Percentiles rank a stretch among this genome's conserved stretches.
phyloP scores from a whole-genome alignment of 2,113 vertebrate species.

The Oreochromis aureus region DNA sequence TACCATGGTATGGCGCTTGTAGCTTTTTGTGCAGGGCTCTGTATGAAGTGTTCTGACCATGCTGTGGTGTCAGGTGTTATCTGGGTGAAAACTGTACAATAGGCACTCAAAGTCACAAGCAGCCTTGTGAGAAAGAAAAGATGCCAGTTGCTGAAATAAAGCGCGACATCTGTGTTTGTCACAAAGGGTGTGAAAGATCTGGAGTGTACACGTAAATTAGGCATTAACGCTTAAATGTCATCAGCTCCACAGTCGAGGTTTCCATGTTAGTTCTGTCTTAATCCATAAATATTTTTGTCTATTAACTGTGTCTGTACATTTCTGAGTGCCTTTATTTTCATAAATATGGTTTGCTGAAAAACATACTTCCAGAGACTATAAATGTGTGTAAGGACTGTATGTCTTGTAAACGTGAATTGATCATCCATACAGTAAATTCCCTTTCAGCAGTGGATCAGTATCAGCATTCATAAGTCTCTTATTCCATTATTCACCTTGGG shows the following conservation, averaged over 20 bases:
- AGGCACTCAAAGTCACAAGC: slow-evolving; percentile 58
- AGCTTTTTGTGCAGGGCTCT: neutral
- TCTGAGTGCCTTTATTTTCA: neutral
- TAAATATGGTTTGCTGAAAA: neutral
- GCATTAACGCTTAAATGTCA: neutral
- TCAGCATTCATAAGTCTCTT: neutral
- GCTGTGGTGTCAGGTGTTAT: slow-evolving; percentile 39
- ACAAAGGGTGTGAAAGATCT: slow-evolving; percentile 28
- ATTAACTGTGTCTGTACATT: neutral
- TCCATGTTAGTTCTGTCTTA: neutral
- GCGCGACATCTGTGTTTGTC: slow-evolving; percentile 49
- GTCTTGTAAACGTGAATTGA: neutral
- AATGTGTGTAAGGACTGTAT: neutral
- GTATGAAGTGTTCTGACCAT: slow-evolving; percentile 1
- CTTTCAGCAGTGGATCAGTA: neutral
- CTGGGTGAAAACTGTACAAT: slow-evolving; percentile 9
- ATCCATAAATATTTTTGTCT: neutral
- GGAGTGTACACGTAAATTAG: neutral
- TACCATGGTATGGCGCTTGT: neutral
- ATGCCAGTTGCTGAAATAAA: slow-evolving; percentile 9
- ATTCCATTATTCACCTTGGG: neutral
- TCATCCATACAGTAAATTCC: neutral
- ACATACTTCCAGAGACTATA: neutral
- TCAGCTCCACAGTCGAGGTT: neutral
- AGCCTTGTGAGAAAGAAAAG: slow-evolving; percentile 38